Percentiles rank a stretch among this genome's conserved stretches.
Evolutionary conservation across 2,113 vertebrate species (phyloP).

Genomic region (Antidorcas marsupialis): DNA sequence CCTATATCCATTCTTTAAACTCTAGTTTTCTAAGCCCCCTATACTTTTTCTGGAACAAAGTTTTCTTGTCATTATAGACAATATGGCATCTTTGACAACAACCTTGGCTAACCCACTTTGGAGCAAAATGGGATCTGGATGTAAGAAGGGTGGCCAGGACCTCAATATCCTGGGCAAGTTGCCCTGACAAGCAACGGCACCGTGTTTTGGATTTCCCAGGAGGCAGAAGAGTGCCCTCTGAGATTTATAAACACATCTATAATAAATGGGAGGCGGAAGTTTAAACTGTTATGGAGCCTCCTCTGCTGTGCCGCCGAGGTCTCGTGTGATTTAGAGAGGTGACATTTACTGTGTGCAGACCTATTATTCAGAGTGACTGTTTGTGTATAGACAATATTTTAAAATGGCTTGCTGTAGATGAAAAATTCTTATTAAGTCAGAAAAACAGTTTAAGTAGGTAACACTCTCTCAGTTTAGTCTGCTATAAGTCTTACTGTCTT

Average conservation of each 20-base stretch:
- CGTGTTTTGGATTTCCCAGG: slow-evolving; percentile 80
- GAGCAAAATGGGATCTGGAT: slow-evolving; percentile 70
- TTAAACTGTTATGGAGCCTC: slow-evolving; percentile 94
- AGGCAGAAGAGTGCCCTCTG: slow-evolving; percentile 87
- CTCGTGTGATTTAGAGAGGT: slow-evolving; percentile 96
- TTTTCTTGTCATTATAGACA: slow-evolving; percentile 37
- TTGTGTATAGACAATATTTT: slow-evolving; percentile 97
- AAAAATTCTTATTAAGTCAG: slow-evolving; percentile 91
- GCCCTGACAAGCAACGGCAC: slow-evolving; percentile 78
- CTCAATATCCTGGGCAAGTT: slow-evolving; percentile 59
- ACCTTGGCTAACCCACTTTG: slow-evolving; percentile 78
- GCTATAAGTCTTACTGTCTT: slow-evolving; percentile 78
- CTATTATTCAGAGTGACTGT: slow-evolving; percentile 99
- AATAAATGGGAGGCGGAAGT: slow-evolving; percentile 94
- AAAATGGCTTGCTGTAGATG: slow-evolving; percentile 89
- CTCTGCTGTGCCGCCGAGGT: slow-evolving; percentile 85
- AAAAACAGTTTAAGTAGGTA: slow-evolving; percentile 85
- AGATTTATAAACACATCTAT: slow-evolving; percentile 98
- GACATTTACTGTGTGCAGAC: slow-evolving; percentile 95
- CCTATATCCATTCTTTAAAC: not conserved
- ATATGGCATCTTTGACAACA: slow-evolving; percentile 73
- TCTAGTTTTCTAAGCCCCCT: not conserved
- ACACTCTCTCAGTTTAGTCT: slow-evolving; percentile 82
- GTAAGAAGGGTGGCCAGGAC: slow-evolving; percentile 62
- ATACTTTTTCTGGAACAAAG: slow-evolving; percentile 53